Base-by-base conservation (phyloP, 2,113 vertebrate genomes). In the Cyprinus carpio region DNA sequence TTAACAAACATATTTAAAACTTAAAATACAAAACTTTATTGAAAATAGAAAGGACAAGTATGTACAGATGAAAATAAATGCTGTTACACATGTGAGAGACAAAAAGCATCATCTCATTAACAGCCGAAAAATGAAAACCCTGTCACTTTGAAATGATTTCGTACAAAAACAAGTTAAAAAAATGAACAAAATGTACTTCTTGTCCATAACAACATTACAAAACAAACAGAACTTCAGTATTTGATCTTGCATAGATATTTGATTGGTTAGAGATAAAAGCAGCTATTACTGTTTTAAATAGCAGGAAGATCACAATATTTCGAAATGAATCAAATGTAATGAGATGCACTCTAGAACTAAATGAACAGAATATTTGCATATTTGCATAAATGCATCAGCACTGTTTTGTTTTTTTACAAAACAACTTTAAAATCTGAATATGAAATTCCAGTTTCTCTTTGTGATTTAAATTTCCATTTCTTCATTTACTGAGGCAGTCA, bases 1-100 rank as follows among this genome's bases (percentile, higher is more conserved):
- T 64, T 29, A 4, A 81, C 20, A 69, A 82, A 31, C 27, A 54
- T 25, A 51, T 34, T 8, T 40, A 43, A 67, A 76, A 64, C 6
- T 40, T 40, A 84, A 85, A 56, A 85, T 85, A 72, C 51, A 85
- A 80, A 71, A 43, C 7, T 85, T 85, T 85, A 85, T 85, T 85
- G 10, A 71, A 80, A 72, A 72, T 9, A 58, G 15, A 79, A 85
- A 27, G 51, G 77, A 84, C 46, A 58, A 72, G 72, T 72, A 78
- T 84, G 37, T 64, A 74, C 51, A 78, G 15, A 37, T 58, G 49
- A 71, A 69, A 46, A 81, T 16, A n/a, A 60, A 80, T 49, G 62
- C 46, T 72, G 46, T 71, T 82, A 72, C 10, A 23, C 23, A 37
- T 31, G 18, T 82, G 11, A 82, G 81, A 72, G 40, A 83, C 54